Conservation (phyloP, 2,888 invertebrate genomes). For the Agriopis marginaria region DNA sequence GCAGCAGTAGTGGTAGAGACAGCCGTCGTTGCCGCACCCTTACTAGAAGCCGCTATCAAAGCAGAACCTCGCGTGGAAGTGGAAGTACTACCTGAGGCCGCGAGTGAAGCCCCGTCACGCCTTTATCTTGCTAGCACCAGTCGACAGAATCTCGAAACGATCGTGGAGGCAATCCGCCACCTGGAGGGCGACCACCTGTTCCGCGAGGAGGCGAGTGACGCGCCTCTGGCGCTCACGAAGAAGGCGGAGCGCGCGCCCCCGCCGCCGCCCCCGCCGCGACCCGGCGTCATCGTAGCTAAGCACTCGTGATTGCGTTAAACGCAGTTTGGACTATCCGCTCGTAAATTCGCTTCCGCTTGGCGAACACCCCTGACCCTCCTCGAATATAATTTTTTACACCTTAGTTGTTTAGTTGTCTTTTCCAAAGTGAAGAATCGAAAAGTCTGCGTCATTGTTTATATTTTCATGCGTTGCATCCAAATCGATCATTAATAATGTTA, state of each 20-base stretch:
- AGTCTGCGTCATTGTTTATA: conserved; percentile 81
- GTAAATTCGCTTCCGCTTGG: conserved; percentile 66
- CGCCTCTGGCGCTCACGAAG: conserved; percentile 87
- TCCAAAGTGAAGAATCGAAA: conserved; percentile 84
- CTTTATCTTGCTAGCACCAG: conserved; percentile 88
- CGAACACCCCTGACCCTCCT: conserved; percentile 77
- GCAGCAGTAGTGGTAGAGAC: conserved; percentile 45
- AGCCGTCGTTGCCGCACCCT: conserved; percentile 86
- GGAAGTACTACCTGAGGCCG: conserved; percentile 87
- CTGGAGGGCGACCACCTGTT: conserved; percentile 98
- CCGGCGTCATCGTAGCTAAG: conserved; percentile 96
- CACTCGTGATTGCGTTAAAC: conserved; percentile 89
- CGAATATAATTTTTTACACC: conserved; percentile 81
- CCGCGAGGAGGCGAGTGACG: conserved; percentile 89
- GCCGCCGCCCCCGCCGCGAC: conserved; percentile 88
- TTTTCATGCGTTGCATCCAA: conserved; percentile 71
- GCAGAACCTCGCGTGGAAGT: conserved; percentile 95
- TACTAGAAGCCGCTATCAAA: conserved; percentile 95
- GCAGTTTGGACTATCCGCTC: conserved; percentile 61
- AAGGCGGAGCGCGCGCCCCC: conserved; percentile 83
- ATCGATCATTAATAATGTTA: conserved; percentile 66
- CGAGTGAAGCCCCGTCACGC: conserved; percentile 72
- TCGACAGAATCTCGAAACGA: conserved; percentile 98
- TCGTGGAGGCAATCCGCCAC: conserved; percentile 99
- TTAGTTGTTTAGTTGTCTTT: conserved; percentile 81